phyloP scores from a whole-genome alignment of 2,888 invertebrate species.

The Embidobia sp. region DNA sequence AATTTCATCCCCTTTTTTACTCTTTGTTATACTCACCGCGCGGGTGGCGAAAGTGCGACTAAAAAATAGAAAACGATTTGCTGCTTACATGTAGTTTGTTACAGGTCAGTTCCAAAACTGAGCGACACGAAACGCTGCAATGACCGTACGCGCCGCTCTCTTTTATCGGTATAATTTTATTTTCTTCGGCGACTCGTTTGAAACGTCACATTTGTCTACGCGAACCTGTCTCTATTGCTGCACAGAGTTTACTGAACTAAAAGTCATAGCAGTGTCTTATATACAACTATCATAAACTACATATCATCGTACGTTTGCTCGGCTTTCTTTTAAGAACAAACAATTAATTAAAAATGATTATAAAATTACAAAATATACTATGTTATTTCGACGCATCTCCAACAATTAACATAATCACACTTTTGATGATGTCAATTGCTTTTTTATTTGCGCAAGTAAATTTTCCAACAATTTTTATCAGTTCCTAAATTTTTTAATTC shows the following conservation, averaged over 20 bases:
- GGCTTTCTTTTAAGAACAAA: too few species aligned
- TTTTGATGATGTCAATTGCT: too few species aligned
- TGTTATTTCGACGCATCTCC: too few species aligned
- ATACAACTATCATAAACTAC: constrained; percentile 33
- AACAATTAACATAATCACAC: too few species aligned
- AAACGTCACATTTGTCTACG: constrained; percentile 44
- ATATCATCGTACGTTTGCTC: constrained; percentile 12
- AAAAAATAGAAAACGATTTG: constrained; percentile 32
- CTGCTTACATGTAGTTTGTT: constrained; percentile 49
- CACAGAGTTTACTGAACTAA: constrained; percentile 49
- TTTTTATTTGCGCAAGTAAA: too few species aligned
- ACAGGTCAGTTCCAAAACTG: constrained; percentile 37
- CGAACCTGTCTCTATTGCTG: constrained; percentile 42
- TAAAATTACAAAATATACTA: too few species aligned
- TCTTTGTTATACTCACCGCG: constrained; percentile 50
- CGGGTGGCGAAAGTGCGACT: constrained; percentile 50
- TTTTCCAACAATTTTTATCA: too few species aligned
- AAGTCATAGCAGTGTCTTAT: constrained; percentile 28
- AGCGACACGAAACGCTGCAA: neutral
- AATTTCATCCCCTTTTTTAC: too few species aligned
- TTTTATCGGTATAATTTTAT: constrained; percentile 35
- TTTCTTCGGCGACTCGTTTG: constrained; percentile 38
- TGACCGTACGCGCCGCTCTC: constrained; percentile 28
- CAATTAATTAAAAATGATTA: too few species aligned
- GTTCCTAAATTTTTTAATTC: too few species aligned